Evolutionary conservation across 2,113 vertebrate species (phyloP).

Genomic region (Athene noctua): DNA sequence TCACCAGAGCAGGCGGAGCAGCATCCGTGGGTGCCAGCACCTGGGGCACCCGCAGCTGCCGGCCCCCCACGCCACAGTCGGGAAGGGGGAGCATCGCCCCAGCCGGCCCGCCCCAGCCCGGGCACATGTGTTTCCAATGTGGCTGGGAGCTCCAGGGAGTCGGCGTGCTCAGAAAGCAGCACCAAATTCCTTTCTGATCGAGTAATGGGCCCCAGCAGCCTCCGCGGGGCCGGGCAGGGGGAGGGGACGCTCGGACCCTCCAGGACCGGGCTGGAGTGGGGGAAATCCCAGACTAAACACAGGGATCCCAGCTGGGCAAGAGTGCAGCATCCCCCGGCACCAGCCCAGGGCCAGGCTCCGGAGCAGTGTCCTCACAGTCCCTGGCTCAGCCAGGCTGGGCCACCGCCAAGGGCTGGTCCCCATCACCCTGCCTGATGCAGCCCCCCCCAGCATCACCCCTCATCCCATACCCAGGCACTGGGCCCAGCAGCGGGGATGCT

Average conservation of each 20-base stretch:
- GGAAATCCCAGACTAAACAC: constrained; percentile 35
- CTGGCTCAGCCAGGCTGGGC: not conserved
- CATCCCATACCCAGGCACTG: not conserved
- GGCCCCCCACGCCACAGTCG: not conserved
- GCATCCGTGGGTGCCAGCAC: not conserved
- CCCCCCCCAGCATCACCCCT: not conserved
- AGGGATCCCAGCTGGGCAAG: not conserved
- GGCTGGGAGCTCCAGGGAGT: constrained; percentile 64
- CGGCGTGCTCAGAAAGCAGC: constrained; percentile 63
- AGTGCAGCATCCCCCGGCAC: not conserved
- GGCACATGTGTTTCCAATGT: constrained; percentile 73
- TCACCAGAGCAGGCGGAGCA: not conserved
- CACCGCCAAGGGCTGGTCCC: fast-evolving
- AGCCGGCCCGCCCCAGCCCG: not conserved
- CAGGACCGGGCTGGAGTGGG: not conserved
- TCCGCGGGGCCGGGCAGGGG: constrained; percentile 56
- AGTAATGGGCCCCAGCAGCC: constrained; percentile 73
- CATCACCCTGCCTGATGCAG: not conserved
- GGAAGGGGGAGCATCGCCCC: not conserved
- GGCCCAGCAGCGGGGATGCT: not conserved
- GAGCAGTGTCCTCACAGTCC: not conserved
- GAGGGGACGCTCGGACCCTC: constrained; percentile 62
- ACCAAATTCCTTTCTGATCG: constrained; percentile 71
- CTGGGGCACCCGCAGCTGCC: not conserved
- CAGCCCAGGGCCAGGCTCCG: not conserved